These are phyloP conservation scores for Strix aluco DNA, from an alignment of 2,113 vertebrate genomes.

Conservation along the genomic window DNA sequence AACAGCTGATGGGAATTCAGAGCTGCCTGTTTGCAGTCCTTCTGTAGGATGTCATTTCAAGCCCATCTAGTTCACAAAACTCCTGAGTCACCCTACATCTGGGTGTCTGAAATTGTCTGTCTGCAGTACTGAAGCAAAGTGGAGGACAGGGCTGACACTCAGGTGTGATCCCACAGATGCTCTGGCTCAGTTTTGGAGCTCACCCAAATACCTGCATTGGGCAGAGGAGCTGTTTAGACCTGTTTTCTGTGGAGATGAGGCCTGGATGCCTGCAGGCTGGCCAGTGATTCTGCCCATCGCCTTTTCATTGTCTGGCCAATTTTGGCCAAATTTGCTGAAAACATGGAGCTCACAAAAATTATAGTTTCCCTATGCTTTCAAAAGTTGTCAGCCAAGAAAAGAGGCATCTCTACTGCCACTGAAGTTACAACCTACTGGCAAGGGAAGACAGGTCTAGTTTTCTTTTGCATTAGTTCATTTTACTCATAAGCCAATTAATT, in stretches of 20 bases:
- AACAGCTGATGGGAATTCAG: not conserved
- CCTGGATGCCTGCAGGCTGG: not conserved
- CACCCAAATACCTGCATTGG: not conserved
- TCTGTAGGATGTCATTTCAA: not conserved
- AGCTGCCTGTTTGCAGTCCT: not conserved
- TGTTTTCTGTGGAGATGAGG: not conserved
- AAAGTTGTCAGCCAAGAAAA: not conserved
- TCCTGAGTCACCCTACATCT: not conserved
- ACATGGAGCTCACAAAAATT: not conserved
- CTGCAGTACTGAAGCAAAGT: not conserved
- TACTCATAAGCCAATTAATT: not conserved
- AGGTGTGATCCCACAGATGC: not conserved
- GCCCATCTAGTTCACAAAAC: not conserved
- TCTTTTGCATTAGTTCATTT: not conserved
- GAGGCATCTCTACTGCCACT: rapidly evolving
- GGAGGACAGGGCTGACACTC: not conserved
- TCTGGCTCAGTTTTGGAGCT: not conserved
- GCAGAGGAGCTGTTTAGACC: not conserved
- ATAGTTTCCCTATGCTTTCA: not conserved
- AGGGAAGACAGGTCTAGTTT: not conserved
- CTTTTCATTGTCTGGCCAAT: not conserved
- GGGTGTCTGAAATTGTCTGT: not conserved
- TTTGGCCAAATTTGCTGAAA: not conserved
- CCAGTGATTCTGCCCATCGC: not conserved
- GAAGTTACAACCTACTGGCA: not conserved